phyloP scores from a whole-genome alignment of 2,888 invertebrate genomes.

The Rutpela maculata region DNA sequence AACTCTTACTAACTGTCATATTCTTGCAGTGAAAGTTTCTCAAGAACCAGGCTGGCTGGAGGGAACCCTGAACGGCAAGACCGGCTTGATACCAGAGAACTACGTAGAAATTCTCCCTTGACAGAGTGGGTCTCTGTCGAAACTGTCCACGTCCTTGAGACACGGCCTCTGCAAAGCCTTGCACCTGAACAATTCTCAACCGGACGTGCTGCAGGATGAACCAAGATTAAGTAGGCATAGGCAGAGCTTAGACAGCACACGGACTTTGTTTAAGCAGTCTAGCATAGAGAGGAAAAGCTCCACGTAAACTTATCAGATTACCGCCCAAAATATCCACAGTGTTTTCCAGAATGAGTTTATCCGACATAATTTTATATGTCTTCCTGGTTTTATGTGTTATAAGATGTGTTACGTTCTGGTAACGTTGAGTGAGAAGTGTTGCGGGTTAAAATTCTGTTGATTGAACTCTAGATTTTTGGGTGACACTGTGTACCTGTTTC shows the following conservation, averaged over 20 bases:
- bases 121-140: constrained; percentile 71
- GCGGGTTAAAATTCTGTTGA: not conserved
- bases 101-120: constrained; percentile 93
- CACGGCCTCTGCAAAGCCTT: constrained; percentile 70
- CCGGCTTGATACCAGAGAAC: constrained; percentile 96
- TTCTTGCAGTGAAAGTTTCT: constrained; percentile 86
- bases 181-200: constrained; percentile 66
- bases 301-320: constrained; percentile 58
- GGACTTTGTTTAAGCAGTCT: constrained; percentile 61
- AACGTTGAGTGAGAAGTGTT: not conserved
- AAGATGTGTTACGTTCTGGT: constrained; percentile 17
- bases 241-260: constrained; percentile 68
- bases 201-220: constrained; percentile 56
- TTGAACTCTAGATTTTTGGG: not conserved
- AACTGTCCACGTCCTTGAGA: constrained; percentile 68
- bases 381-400: not conserved
- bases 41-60: constrained; percentile 99
- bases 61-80: constrained; percentile 93
- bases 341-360: constrained; percentile 27
- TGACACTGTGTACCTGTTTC: constrained; percentile 6
- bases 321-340: constrained; percentile 25
- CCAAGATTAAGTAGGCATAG: constrained; percentile 64
- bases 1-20: no score
- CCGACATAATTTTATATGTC: constrained; percentile 28
- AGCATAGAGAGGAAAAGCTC: constrained; percentile 69